Conservation (phyloP, 2,888 invertebrate species). For the Chrysotoxum bicinctum region DNA sequence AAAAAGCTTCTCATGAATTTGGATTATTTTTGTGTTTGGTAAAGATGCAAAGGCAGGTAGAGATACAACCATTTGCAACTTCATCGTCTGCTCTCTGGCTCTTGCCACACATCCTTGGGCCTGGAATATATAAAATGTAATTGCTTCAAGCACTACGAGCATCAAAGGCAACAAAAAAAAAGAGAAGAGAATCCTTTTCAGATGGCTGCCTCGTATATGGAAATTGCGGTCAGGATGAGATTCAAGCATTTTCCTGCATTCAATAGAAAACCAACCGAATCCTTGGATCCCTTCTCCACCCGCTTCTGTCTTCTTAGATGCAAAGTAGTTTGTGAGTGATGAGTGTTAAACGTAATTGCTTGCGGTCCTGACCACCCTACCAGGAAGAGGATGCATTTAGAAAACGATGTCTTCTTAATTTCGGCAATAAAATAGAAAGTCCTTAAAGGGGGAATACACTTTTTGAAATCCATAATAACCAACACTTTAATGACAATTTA, state of each 20-base stretch:
- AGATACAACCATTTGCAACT: slow-evolving; percentile 30
- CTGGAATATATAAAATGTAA: slow-evolving; percentile 59
- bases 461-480: neutral
- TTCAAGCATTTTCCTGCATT: slow-evolving; percentile 29
- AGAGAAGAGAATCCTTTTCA: slow-evolving; percentile 43
- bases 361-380: slow-evolving; percentile 39
- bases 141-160: slow-evolving; percentile 45
- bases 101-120: slow-evolving; percentile 4
- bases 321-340: slow-evolving; percentile 39
- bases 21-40: slow-evolving; percentile 13
- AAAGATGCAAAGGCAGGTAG: slow-evolving; percentile 14
- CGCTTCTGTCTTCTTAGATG: slow-evolving; percentile 13
- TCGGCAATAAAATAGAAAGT: neutral
- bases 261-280: slow-evolving; percentile 26
- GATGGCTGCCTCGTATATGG: slow-evolving; percentile 39
- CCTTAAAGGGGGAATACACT: neutral
- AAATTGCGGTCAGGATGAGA: slow-evolving; percentile 52
- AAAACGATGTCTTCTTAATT: neutral
- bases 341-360: slow-evolving; percentile 57
- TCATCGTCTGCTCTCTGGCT: slow-evolving; percentile 11
- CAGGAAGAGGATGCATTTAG: slow-evolving; percentile 10
- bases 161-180: neutral
- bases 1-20: neutral
- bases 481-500: slow-evolving; percentile 5
- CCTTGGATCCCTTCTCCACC: neutral